Evolutionary conservation across 1,140 invertebrate genomes (phyloP).

Genomic region (Eueides isabella): DNA sequence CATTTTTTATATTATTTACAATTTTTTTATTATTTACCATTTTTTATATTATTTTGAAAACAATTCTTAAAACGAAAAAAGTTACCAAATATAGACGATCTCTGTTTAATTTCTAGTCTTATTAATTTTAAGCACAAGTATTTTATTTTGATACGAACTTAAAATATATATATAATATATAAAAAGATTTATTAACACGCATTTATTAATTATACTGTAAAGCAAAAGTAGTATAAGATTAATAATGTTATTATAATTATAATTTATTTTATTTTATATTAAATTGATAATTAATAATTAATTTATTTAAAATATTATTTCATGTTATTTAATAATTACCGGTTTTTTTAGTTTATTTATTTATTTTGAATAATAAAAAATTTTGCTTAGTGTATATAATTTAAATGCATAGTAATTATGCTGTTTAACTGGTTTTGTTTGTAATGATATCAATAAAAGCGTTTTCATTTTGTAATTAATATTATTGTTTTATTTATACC

Average conservation of each 20-base stretch:
- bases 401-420: conserved; percentile 20
- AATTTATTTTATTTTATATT: neutral
- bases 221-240: neutral
- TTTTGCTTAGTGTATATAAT: conserved; percentile 22
- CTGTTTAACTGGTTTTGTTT: conserved; percentile 28
- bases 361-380: neutral
- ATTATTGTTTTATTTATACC: conserved; percentile 38
- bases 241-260: neutral
- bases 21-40: too few relatives aligned
- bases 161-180: neutral
- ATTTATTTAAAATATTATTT: neutral
- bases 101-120: conserved; percentile 1
- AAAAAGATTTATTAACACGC: neutral
- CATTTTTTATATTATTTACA: neutral
- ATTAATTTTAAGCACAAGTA: neutral
- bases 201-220: conserved; percentile 8
- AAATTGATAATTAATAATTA: neutral
- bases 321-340: neutral
- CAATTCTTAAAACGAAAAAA: neutral
- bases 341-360: neutral
- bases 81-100: neutral
- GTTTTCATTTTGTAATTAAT: conserved; percentile 47
- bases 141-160: neutral
- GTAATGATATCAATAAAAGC: conserved; percentile 41
- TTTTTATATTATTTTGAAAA: neutral